phyloP scores from a whole-genome alignment of 2,888 invertebrate genomes.

The Metopia argyrocephala region DNA sequence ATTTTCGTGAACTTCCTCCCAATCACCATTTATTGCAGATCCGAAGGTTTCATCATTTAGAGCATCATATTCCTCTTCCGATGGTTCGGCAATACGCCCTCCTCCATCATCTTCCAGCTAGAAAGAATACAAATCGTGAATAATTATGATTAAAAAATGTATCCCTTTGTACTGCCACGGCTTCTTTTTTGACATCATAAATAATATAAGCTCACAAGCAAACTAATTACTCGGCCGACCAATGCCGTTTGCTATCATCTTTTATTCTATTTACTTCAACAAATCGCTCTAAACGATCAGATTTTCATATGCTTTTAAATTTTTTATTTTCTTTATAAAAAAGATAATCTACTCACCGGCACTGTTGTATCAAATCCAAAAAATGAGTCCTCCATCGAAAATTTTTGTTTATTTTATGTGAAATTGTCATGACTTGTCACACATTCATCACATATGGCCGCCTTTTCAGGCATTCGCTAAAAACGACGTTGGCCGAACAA shows the following conservation, averaged over 20 bases:
- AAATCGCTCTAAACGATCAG: background rate
- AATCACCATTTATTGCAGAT: constrained; percentile 85
- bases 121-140: background rate
- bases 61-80: constrained; percentile 93
- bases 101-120: constrained; percentile 76
- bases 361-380: constrained; percentile 89
- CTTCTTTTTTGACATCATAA: constrained; percentile 10
- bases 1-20: constrained; percentile 87
- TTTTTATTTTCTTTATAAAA: background rate
- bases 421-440: constrained; percentile 85
- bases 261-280: background rate
- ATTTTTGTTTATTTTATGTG: constrained; percentile 81
- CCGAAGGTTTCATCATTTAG: constrained; percentile 96
- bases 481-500: constrained; percentile 49
- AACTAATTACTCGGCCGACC: background rate
- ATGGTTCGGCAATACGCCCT: constrained; percentile 82
- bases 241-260: constrained; percentile 17
- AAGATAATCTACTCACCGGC: constrained; percentile 83
- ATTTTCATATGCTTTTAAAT: background rate
- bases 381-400: constrained; percentile 91
- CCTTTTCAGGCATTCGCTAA: constrained; percentile 51
- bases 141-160: constrained; percentile 36
- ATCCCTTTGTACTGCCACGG: constrained; percentile 35
- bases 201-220: background rate
- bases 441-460: constrained; percentile 68